Evolutionary conservation across 2,888 invertebrate species (phyloP), one percentile per base, ranked within the genome.

Genomic region (Epirrita christyi): DNA sequence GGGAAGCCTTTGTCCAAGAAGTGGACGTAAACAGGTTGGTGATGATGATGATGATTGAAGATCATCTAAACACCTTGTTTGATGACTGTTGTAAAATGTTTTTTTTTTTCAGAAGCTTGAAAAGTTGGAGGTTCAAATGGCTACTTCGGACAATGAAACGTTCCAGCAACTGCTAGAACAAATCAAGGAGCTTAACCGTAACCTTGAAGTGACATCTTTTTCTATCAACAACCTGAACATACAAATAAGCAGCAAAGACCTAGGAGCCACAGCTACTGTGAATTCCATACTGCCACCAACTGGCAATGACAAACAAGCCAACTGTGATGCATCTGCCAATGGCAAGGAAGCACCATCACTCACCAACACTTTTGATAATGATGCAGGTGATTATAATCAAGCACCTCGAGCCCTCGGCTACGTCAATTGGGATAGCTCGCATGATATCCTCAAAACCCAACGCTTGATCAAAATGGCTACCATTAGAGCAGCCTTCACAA

Each of bases 361-460:
- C 29, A 28, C 7, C 28, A 6, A 29, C 6, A 8, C 29, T 29
- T 14, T 2, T 0, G 37, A 3, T 9, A 8, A 38, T 8, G 10
- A 2, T 9, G 14, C 10, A 2, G 8, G 14, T 13, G n/a, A 41
- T n/a, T n/a, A n/a, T n/a, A n/a, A n/a, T 0, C 41, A 41, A 41
- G 13, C 41, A 27, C 2, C 21, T 41, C 41, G 28, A 2, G 21
- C 6, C 9, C 6, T 45, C 0, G 52, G 52, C 38, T 52, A 52
- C 15, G n/a, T 52, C 21, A 52, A 52, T 11, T 52, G 52, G 52
- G 7, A 52, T 11, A 11, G 13, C 7, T 28, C 40, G n/a, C 40
- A 40, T 44, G 15, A 29, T 0, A 7, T 6, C 2, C 28, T 45
- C 5, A 3, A 32, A 21, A 4, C 15, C 9, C 21, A 45, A 13